phyloP scores from a whole-genome alignment of 2,113 vertebrate genomes.

The Rhinolophus ferrumequinum region DNA sequence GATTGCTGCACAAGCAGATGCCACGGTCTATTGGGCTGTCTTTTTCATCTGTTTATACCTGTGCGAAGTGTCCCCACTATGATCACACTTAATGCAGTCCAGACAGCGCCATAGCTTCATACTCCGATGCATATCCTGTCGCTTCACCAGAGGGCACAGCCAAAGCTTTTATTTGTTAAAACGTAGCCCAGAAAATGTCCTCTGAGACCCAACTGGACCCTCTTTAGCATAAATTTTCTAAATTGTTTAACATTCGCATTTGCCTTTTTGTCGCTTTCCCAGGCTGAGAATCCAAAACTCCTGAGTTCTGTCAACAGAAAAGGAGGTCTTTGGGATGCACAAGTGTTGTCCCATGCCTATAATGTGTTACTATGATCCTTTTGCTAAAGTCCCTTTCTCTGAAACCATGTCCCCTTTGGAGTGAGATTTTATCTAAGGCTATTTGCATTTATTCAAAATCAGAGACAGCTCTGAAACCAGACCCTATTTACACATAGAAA shows the following conservation, averaged over 20 bases:
- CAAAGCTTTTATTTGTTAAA: neutral
- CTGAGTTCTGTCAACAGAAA: neutral
- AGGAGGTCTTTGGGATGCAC: neutral
- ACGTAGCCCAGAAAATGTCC: accelerated
- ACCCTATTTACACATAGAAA: conserved; percentile 59
- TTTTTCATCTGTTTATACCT: neutral
- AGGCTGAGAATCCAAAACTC: neutral
- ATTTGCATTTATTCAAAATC: conserved; percentile 67
- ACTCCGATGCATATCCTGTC: accelerated
- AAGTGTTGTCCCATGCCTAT: neutral
- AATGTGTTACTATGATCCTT: neutral
- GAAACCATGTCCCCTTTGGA: conserved; percentile 16
- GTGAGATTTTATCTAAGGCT: conserved; percentile 49
- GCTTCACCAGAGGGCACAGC: neutral
- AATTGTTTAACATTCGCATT: neutral
- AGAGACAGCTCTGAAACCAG: conserved; percentile 61
- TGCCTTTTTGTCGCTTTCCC: neutral
- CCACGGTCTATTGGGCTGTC: accelerated
- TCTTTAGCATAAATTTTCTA: neutral
- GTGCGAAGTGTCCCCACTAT: neutral
- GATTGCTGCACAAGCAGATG: neutral
- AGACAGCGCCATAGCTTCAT: neutral
- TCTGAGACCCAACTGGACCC: neutral
- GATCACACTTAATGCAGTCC: no score
- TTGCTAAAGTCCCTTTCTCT: neutral